Evolutionary conservation across 2,888 invertebrate species (phyloP).

Genomic region (Pyrrhosoma nymphula): DNA sequence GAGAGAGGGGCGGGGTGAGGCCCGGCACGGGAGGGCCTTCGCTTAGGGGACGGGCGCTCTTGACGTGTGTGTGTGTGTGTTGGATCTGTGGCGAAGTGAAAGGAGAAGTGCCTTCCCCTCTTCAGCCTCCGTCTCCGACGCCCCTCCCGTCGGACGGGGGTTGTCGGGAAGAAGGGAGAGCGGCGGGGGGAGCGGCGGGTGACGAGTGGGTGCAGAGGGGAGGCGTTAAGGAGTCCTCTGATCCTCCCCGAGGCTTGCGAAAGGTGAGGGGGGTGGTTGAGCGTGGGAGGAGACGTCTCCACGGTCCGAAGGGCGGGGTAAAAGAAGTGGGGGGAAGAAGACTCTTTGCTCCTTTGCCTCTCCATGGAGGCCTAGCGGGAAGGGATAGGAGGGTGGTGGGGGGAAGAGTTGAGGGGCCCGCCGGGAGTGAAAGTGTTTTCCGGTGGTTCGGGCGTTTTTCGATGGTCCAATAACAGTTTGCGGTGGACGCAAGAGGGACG

Average conservation of each 20-base stretch:
- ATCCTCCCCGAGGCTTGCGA: neutral
- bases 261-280: too few species aligned
- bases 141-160: neutral
- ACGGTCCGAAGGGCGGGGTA: too few species aligned
- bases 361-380: neutral
- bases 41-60: too few species aligned
- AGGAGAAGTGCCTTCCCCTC: too few species aligned
- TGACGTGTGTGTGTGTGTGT: too few species aligned
- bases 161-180: neutral
- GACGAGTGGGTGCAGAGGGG: neutral
- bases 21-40: neutral
- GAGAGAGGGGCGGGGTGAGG: neutral
- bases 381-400: neutral
- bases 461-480: slow-evolving; percentile 60
- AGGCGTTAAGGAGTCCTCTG: neutral
- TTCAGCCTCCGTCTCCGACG: too few species aligned
- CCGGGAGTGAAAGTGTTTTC: slow-evolving; percentile 43
- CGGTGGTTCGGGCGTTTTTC: slow-evolving; percentile 34
- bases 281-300: too few species aligned
- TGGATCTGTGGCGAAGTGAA: too few species aligned
- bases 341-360: too few species aligned
- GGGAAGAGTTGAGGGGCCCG: neutral
- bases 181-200: neutral
- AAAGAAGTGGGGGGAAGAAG: too few species aligned
- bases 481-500: neutral